Conservation (phyloP, 1,140 invertebrate genomes). For the Gryon sp. region DNA sequence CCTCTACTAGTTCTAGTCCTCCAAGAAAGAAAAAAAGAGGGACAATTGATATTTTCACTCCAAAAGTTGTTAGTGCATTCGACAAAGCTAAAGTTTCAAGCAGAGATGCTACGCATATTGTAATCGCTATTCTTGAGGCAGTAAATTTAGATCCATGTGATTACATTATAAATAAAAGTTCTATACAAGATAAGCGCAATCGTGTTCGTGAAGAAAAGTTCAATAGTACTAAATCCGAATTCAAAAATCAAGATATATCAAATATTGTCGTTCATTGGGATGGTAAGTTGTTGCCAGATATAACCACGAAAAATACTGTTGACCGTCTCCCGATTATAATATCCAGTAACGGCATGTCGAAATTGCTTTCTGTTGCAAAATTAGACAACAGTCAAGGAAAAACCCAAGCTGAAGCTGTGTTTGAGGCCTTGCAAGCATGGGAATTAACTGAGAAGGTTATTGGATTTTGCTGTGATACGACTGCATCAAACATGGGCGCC, state of each 20-base stretch:
- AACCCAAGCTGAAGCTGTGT: neutral
- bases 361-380: neutral
- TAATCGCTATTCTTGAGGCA: no score
- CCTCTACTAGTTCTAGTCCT: no score
- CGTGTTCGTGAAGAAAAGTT: neutral
- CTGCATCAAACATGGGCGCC: neutral
- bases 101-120: no score
- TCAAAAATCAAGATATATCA: neutral
- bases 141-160: no score
- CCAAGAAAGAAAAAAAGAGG: no score
- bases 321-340: conserved; percentile 4
- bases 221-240: neutral
- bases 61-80: no score
- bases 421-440: neutral
- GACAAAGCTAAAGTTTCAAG: no score
- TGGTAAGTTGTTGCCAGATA: neutral
- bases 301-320: neutral
- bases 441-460: neutral
- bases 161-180: no score
- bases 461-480: neutral
- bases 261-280: conserved; percentile 2
- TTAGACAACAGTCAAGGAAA: neutral
- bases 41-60: no score
- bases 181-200: no score
- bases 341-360: neutral